Conservation (phyloP, 2,888 invertebrate genomes). For the Sclerodermus sp. region DNA sequence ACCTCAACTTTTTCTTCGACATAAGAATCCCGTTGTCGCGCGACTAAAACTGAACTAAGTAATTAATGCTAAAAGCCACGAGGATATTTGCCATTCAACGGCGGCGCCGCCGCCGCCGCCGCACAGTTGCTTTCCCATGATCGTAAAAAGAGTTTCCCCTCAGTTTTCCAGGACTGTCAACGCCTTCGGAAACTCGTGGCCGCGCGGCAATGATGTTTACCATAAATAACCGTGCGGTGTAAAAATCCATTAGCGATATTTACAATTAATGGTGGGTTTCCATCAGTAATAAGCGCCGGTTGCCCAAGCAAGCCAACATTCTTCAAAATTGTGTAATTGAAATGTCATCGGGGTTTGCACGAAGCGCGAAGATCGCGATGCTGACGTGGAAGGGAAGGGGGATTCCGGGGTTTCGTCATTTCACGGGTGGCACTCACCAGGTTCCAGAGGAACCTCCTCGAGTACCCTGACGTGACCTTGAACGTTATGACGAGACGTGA, state of each 20-base stretch:
- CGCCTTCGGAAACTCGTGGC: neutral
- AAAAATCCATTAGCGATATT: neutral
- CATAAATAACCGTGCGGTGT: neutral
- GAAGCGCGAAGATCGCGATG: too few species aligned
- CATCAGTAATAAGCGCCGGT: neutral
- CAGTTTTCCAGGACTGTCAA: neutral
- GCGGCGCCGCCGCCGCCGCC: too few species aligned
- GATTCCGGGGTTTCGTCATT: neutral
- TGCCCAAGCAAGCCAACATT: neutral
- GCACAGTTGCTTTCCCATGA: too few species aligned
- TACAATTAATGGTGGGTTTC: neutral
- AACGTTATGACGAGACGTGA: slow-evolving; percentile 30
- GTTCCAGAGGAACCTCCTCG: slow-evolving; percentile 1
- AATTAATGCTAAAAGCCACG: too few species aligned
- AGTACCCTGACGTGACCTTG: slow-evolving; percentile 27
- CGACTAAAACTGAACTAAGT: too few species aligned
- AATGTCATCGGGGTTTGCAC: too few species aligned
- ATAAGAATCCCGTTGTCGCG: too few species aligned
- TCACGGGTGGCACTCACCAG: neutral
- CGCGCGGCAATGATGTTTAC: neutral
- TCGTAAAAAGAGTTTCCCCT: too few species aligned
- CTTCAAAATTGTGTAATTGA: too few species aligned
- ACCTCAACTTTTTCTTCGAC: too few species aligned
- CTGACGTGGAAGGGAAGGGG: neutral
- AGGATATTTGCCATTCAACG: too few species aligned